phyloP scores from a whole-genome alignment of 1,140 invertebrate genomes.

The Popillia japonica region DNA sequence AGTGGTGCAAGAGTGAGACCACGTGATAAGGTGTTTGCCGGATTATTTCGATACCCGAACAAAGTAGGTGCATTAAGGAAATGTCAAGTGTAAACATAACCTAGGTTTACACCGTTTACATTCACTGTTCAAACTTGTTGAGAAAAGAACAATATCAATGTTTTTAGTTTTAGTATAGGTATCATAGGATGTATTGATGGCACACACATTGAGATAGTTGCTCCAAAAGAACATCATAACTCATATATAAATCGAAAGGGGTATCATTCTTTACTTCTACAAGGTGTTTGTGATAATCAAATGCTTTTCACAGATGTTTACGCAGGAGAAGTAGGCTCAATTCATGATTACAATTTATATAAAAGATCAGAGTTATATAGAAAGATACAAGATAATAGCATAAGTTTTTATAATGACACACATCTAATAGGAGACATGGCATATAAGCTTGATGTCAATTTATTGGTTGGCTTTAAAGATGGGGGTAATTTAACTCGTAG shows the following conservation, averaged over 20 bases:
- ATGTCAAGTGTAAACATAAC: too few species aligned
- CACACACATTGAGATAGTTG: neutral
- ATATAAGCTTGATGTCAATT: slow-evolving; percentile 36
- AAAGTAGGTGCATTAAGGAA: too few species aligned
- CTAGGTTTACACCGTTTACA: too few species aligned
- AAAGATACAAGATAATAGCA: slow-evolving; percentile 3
- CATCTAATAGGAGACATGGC: slow-evolving; percentile 23
- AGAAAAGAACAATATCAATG: too few species aligned
- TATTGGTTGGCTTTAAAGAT: neutral
- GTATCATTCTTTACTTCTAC: slow-evolving; percentile 43
- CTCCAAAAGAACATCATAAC: slow-evolving; percentile 37
- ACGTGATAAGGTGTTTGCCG: too few species aligned
- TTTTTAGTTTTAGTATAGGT: too few species aligned
- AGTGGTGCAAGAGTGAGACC: too few species aligned
- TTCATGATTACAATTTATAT: slow-evolving; percentile 39
- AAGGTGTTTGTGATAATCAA: slow-evolving; percentile 44
- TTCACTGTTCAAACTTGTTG: too few species aligned
- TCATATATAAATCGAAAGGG: slow-evolving; percentile 46
- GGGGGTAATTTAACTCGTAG: neutral
- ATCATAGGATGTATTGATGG: neutral
- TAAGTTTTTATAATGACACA: slow-evolving; percentile 29
- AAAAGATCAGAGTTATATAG: slow-evolving; percentile 38
- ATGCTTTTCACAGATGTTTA: slow-evolving; percentile 43
- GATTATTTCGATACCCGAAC: too few species aligned
- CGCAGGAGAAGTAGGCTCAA: slow-evolving; percentile 42